Evolutionary conservation across 1,140 invertebrate genomes (phyloP), one percentile per base, ranked within the genome.

Genomic region (Pissodes strobi): DNA sequence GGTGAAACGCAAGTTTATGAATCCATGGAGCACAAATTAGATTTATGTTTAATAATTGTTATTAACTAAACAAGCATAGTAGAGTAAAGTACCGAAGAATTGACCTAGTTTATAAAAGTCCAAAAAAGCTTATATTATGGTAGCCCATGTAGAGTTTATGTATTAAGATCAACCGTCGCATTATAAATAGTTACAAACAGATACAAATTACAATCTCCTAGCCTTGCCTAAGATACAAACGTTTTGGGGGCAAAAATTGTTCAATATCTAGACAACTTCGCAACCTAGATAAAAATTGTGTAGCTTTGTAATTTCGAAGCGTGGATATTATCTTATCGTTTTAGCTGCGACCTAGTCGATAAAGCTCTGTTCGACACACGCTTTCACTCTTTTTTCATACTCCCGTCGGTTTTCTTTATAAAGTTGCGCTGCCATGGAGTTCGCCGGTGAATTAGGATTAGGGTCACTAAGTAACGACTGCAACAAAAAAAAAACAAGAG

Each of bases 371-470:
- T 97, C 94, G 78, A 97, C 94, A 81, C 94, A 96, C 77, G 93
- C 91, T 85, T 95, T 95, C 75, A 97, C 94, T 85, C 93, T 86
- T 82, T 97, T 97, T 83, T 97, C 94, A 82, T 97, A 97, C 84
- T 97, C 94, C 74, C 93, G 86, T 78, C 92, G 86, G 81, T 95
- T 95, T 81, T 95, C 92, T 86, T 94, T 94, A 82, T 96, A 97
- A 72, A 97, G 87, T 84, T 97, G 93, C 67, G 94, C 94, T 77
- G 94, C 94, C 87, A 95, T 92, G 69, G 93, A 95, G 80, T 97
- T 97, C 66, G 94, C 94, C 75, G 94, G 94, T 78, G 92, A 95
- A 83, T 97, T 97, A 66, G 94, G 94, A 84, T 97, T 97, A 66
- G 94, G 94, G 83, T 97, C 94, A 88, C 93, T 94, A 80, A 95